Base-by-base conservation (phyloP, 2,888 invertebrate species). In the Drosophila meridionalis region DNA sequence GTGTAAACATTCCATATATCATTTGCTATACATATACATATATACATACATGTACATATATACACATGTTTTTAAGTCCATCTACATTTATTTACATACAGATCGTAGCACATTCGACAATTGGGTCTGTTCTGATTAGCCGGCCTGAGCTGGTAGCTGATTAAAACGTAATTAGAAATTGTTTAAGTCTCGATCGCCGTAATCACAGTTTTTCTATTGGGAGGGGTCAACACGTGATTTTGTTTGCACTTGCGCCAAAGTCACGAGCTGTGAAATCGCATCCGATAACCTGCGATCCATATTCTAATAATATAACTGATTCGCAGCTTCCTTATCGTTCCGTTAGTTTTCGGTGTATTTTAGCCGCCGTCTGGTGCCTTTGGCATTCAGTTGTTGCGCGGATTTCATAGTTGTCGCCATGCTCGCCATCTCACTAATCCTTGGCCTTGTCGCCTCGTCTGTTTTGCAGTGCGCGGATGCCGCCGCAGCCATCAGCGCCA, bases 391-490 rank as follows among this genome's bases (percentile, higher is more conserved):
- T 82, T 74, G 69, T 55, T 43, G 56, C 45, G 67, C 67, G 60
- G 65, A 73, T 32, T 38, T 65, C 65, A 28, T 30, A 57, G 68
- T 64, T 59, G 59, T 74, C 70, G 63, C 69, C 83, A 84, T 84
- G 84, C 68, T 61, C 50, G 50, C 42, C 42, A 56, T 48, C 6
- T 45, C 67, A 67, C 73, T 90, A 86, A 90, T 81, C 61, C 60
- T 76, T 62, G 76, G 72, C 66, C 30, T 73, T 75, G 55, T 68
- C 50, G 42, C 76, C 32, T 73, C 56, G 65, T 73, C 56, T 73
- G n/a, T 80, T 52, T 83, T 85, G 73, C 91, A 92, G 91, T 91
- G 91, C 43, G 90, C 69, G 68, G 89, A 91, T 59, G 83, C 87
- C 14, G 86, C 60, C 12, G 60, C 60, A 4, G 60, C 60, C 32